A percentile compares a stretch with the other conserved stretches of the same genome.
These are phyloP conservation scores for Brachionus rotundiformis DNA, from an alignment of 1,140 invertebrate species.

Conservation along the genomic window DNA sequence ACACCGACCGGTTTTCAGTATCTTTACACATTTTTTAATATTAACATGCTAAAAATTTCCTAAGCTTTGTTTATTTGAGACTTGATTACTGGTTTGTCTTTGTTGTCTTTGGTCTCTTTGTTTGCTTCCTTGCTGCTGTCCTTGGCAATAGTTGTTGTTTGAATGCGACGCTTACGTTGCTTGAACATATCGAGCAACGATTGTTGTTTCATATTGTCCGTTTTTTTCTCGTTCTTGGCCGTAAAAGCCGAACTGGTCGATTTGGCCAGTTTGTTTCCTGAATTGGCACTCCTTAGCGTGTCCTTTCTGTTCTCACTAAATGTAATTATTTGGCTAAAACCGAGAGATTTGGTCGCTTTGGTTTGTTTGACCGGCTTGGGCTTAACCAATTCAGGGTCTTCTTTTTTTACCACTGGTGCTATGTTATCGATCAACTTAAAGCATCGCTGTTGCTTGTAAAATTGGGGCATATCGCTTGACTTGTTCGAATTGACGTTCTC, in stretches of 20 bases:
- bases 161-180: constrained; percentile 15
- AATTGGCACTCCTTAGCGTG: constrained; percentile 5
- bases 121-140: not conserved
- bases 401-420: not conserved
- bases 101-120: not conserved
- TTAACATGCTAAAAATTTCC: not conserved
- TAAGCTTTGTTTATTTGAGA: not conserved
- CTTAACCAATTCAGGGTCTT: not conserved
- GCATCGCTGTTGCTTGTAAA: constrained; percentile 43
- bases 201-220: constrained; percentile 33
- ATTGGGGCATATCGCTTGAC: constrained; percentile 4
- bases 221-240: not conserved
- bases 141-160: not conserved
- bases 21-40: constrained; percentile 14
- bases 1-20: constrained; percentile 11
- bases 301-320: constrained; percentile 49
- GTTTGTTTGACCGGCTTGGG: constrained; percentile 26
- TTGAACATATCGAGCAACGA: constrained; percentile 45
- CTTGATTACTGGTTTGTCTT: not conserved
- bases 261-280: not conserved
- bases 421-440: constrained; percentile 39
- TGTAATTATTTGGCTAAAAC: constrained; percentile 38
- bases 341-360: not conserved
- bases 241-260: constrained; percentile 13
- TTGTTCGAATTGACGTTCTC: constrained; percentile 33